These are phyloP conservation scores for Dryobotodes eremita DNA, from an alignment of 2,888 invertebrate species.

Conservation along the genomic window DNA sequence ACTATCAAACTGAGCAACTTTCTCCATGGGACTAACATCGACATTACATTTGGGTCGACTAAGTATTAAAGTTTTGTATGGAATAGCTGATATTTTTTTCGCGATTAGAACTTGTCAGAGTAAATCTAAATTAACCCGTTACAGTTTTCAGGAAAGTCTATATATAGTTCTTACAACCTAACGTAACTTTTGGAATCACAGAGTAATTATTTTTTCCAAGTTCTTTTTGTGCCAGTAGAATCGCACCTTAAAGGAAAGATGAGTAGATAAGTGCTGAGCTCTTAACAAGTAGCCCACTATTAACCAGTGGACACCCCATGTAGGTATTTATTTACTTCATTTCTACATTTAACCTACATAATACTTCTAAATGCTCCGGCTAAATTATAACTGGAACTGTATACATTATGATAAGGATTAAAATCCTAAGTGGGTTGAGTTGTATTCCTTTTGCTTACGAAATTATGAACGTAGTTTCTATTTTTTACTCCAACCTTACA, in stretches of 20 bases:
- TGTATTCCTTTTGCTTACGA: neutral
- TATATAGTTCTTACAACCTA: too few species aligned
- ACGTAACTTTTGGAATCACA: neutral
- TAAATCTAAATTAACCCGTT: neutral
- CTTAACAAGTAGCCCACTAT: conserved; percentile 63
- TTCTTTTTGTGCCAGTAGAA: conserved; percentile 2
- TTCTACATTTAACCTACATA: conserved; percentile 22
- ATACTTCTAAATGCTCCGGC: neutral
- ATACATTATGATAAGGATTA: neutral
- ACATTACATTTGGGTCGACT: neutral
- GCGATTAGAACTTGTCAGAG: neutral
- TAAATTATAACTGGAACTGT: neutral
- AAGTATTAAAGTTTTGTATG: neutral
- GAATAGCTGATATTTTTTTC: neutral
- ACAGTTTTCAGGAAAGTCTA: neutral
- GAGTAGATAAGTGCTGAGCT: conserved; percentile 62
- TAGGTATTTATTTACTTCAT: conserved; percentile 28
- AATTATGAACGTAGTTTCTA: neutral
- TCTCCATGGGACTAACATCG: neutral
- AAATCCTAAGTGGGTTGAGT: neutral
- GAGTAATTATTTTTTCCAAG: neutral
- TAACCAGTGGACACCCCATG: conserved; percentile 25
- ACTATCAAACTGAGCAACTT: neutral
- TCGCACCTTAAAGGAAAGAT: conserved; percentile 43
- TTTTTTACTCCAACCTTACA: neutral